Conservation (phyloP, 1,140 invertebrate species). For the Ostrea edulis region DNA sequence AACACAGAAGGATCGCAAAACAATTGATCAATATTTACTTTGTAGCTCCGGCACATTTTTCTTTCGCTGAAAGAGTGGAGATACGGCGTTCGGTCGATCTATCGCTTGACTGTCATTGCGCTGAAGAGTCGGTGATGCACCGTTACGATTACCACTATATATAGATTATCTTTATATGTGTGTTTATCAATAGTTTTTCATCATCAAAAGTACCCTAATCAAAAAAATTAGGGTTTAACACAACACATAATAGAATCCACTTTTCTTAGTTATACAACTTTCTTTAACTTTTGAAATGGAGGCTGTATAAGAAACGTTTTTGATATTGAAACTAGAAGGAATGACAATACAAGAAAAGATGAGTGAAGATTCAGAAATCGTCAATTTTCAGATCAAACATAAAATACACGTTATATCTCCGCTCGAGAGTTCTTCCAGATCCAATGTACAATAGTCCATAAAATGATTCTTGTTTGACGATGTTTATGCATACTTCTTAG, state of each 20-base stretch:
- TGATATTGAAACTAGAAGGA: no score
- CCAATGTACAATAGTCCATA: no score
- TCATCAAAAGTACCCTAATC: slow-evolving; percentile 8
- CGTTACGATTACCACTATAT: not conserved
- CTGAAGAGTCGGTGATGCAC: not conserved
- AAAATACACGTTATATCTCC: no score
- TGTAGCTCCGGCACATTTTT: slow-evolving; percentile 7
- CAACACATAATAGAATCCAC: no score
- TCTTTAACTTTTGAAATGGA: no score
- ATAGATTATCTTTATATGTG: slow-evolving; percentile 4
- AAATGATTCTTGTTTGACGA: no score
- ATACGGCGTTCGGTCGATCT: slow-evolving; percentile 3
- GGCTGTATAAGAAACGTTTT: no score
- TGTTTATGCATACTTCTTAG: not conserved
- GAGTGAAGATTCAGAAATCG: no score
- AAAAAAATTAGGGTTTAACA: not conserved
- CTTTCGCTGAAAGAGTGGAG: slow-evolving; percentile 32
- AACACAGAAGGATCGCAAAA: slow-evolving; percentile 32
- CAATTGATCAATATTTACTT: slow-evolving; percentile 39
- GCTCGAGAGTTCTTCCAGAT: no score
- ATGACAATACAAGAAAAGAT: no score
- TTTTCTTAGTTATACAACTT: no score
- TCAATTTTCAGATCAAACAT: no score
- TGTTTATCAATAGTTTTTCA: not conserved
- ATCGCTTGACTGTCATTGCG: not conserved